These are phyloP conservation scores for Phymastichus coffea DNA, from an alignment of 1,140 invertebrate species.

Conservation along the genomic window DNA sequence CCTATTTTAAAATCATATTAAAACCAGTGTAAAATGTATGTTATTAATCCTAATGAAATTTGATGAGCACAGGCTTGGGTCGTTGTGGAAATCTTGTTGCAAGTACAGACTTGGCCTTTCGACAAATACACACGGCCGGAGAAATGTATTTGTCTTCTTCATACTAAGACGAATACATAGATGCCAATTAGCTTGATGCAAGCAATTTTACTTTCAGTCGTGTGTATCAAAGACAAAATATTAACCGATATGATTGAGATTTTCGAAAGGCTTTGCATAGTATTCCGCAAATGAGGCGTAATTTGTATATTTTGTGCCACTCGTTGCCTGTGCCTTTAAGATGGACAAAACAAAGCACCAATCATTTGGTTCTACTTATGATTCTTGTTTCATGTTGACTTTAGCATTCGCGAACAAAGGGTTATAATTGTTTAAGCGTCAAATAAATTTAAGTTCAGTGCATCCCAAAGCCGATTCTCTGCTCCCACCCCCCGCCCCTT, in stretches of 20 bases:
- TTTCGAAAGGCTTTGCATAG: conserved; percentile 5
- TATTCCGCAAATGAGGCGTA: not conserved
- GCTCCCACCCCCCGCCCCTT: not conserved
- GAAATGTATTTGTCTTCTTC: conserved; percentile 14
- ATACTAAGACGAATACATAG: conserved; percentile 10
- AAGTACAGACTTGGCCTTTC: not conserved
- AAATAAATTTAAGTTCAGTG: no score
- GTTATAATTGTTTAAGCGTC: no score
- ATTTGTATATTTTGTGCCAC: conserved; percentile 42
- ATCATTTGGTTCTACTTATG: conserved; percentile 37
- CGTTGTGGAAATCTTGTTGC: not conserved
- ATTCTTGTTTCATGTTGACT: not conserved
- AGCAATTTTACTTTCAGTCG: conserved; percentile 10
- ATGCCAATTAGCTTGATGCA: conserved; percentile 12
- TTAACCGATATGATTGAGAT: not conserved
- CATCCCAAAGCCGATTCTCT: no score
- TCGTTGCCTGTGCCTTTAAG: conserved; percentile 53
- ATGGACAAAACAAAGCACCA: conserved; percentile 41
- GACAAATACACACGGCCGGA: not conserved
- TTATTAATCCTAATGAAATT: no score
- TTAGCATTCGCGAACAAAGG: no score
- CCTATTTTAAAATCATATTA: no score
- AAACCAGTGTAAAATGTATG: no score
- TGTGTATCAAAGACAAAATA: not conserved
- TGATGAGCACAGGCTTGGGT: not conserved